These are phyloP conservation scores for Schizotus pectinicornis DNA, from an alignment of 2,888 invertebrate genomes.

Conservation along the genomic window DNA sequence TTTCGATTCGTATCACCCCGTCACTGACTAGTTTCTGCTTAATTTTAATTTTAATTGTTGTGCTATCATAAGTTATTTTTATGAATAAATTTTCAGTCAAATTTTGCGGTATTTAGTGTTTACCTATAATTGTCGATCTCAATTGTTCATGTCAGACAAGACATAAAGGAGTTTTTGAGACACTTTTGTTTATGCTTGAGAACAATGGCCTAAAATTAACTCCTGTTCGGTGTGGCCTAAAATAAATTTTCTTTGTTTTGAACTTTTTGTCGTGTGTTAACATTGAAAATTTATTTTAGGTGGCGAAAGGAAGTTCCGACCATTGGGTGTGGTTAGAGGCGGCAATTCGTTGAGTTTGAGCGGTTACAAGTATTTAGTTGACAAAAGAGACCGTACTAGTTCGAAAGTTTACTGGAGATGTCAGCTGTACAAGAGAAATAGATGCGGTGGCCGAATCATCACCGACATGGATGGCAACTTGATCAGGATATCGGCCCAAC, in stretches of 20 bases:
- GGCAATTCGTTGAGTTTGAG: not conserved
- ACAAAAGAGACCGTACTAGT: not conserved
- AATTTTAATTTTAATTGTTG: too few relatives aligned
- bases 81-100: too few relatives aligned
- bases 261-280: not conserved
- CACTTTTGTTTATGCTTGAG: too few relatives aligned
- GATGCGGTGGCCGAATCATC: conserved; percentile 2
- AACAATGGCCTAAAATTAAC: not conserved
- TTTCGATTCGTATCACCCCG: conserved; percentile 1
- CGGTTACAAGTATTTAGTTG: conserved; percentile 1
- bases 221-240: not conserved
- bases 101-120: too few relatives aligned
- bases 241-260: conserved; percentile 4
- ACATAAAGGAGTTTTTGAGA: too few relatives aligned
- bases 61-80: too few relatives aligned
- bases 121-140: too few relatives aligned
- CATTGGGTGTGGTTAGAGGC: not conserved
- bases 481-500: not conserved
- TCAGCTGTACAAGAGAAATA: not conserved
- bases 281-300: conserved; percentile 12
- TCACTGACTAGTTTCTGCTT: too few relatives aligned
- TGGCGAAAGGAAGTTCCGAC: not conserved
- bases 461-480: conserved; percentile 4
- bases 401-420: conserved; percentile 8
- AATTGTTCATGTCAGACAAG: too few relatives aligned